Evolutionary conservation across 2,797 vertebrate species (phyloP).

Genomic region (Sebastiscus tertius): DNA sequence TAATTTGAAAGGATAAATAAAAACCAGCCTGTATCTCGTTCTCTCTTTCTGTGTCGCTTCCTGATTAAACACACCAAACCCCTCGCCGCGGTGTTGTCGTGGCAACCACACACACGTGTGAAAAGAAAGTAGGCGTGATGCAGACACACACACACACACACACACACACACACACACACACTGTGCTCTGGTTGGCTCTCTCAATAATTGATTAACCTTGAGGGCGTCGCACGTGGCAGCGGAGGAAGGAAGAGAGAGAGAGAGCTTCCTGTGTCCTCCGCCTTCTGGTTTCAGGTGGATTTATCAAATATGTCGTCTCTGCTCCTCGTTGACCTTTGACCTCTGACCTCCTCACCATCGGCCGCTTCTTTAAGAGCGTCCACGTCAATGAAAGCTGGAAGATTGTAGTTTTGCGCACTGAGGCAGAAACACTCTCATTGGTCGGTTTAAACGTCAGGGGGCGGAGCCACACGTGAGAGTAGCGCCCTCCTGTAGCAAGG

Average conservation of each 20-base stretch:
- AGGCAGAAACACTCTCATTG: not conserved
- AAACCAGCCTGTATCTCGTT: not conserved
- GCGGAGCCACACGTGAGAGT: not conserved
- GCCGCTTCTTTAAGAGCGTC: too few relatives aligned
- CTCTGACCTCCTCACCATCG: not conserved
- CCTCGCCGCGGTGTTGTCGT: slow-evolving; percentile 48
- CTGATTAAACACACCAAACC: slow-evolving; percentile 1
- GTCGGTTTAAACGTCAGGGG: not conserved
- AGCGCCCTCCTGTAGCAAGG: too few relatives aligned
- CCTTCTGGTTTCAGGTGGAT: not conserved
- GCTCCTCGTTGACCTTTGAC: slow-evolving; percentile 20
- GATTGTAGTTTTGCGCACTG: not conserved
- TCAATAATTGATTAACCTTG: slow-evolving; percentile 70
- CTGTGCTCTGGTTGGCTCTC: slow-evolving; percentile 29
- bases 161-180: slow-evolving; percentile 1
- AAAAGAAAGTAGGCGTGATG: slow-evolving; percentile 1
- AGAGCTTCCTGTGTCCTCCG: not conserved
- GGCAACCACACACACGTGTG: slow-evolving; percentile 56
- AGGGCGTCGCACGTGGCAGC: slow-evolving; percentile 26
- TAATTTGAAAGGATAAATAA: not conserved
- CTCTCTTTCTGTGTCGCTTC: not conserved
- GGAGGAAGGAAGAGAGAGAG: not conserved
- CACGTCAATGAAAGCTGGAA: not conserved
- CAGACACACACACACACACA: slow-evolving; percentile 16
- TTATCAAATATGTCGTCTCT: not conserved